Base-by-base conservation (phyloP, 2,888 invertebrate species). In the Aleiodes leptofemur region DNA sequence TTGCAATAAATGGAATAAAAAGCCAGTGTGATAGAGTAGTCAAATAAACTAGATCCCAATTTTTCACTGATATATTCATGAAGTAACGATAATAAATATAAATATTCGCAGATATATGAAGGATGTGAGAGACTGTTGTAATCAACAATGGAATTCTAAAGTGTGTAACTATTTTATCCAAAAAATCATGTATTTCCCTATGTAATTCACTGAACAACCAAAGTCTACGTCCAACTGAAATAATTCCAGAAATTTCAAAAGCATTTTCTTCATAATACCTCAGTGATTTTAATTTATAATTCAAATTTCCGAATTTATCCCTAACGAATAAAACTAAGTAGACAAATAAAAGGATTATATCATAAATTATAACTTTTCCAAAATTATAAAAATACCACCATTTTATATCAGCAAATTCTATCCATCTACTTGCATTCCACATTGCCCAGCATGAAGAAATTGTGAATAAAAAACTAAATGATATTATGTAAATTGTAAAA, bases 191-290 rank as follows among this genome's bases (percentile, higher is more conserved):
- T 9, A 13, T 64, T 16, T 43, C 43, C 16, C 48, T 14, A 48
- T 64, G 48, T 4, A 64, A 48, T 11, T 64, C 43, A 48, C 64
- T 43, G 23, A 64, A 64, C 5, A 64, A 16, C 48, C 43, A 48
- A 0, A 43, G 3, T 43, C 43, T 43, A 11, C 43, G 43, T 43
- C 43, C 43, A 3, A 43, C 8, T 9, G 43, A 43, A 43, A 43
- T 43, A 43, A 43, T 43, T 8, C 43, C 43, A 0, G 8, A 43
- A 43, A 6, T 43, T 0, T 43, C 43, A 1, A 6, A 1, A 11
- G 43, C 43, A 43, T 43, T n/a, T 14, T 38, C 61, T n/a, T 61
- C 61, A 16, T 14, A 61, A 43, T 38, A 6, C 38, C 31, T 38
- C n/a, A 61, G n/a, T 38, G 6, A 38, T 8, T 64, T 4, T 16